A percentile compares a stretch with the other conserved stretches of the same genome.
Conservation (phyloP, 2,113 vertebrate species). For the Vulpes ferrilata region DNA sequence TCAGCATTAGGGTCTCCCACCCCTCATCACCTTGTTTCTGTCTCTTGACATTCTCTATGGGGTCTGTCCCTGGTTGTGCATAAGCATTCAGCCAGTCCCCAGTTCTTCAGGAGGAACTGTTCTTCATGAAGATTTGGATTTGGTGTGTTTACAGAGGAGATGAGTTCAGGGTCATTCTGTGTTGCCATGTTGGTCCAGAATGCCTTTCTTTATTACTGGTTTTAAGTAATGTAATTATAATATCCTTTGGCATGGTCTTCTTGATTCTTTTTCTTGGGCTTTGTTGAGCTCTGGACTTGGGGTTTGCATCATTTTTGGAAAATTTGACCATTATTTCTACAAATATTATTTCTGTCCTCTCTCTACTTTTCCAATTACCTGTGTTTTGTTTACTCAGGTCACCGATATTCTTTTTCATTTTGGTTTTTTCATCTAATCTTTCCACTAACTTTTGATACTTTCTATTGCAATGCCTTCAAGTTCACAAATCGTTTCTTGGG, state of each 20-base stretch:
- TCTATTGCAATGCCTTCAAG: not conserved
- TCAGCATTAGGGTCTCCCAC: no score
- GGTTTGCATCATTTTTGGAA: not conserved
- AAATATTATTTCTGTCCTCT: not conserved
- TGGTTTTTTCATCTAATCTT: not conserved
- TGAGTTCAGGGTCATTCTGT: no score
- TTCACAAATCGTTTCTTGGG: not conserved
- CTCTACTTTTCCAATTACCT: not conserved
- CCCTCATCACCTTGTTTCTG: no score
- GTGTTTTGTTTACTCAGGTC: not conserved
- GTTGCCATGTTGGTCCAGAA: no score
- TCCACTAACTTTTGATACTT: not conserved
- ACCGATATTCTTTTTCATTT: not conserved
- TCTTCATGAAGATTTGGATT: no score
- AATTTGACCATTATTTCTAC: not conserved
- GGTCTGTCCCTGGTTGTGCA: no score
- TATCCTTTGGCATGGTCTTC: not conserved
- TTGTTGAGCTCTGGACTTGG: not conserved
- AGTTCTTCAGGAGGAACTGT: no score
- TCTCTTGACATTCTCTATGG: no score
- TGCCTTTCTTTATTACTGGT: not conserved
- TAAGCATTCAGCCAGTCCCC: no score
- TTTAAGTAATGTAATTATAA: not conserved
- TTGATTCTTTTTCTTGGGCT: not conserved
- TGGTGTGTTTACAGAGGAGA: no score